Conservation (phyloP, 2,888 invertebrate genomes). For the Pimpla rufipes region DNA sequence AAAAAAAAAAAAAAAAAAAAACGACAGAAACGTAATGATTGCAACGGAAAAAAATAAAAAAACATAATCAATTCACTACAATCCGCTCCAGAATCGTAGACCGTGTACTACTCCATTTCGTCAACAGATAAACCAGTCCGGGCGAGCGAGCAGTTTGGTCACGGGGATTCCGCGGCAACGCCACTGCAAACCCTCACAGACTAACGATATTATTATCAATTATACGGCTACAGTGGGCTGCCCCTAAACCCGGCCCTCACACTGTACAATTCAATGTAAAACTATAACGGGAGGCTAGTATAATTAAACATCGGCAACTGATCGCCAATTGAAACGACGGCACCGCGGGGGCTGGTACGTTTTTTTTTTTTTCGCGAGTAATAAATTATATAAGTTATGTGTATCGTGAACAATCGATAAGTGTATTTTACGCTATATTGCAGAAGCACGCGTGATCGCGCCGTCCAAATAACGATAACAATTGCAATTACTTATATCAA, state of each 20-base stretch:
- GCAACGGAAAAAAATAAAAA: conserved; percentile 73
- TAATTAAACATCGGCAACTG: conserved; percentile 68
- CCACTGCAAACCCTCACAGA: conserved; percentile 52
- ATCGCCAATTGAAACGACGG: conserved; percentile 49
- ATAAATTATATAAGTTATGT: conserved; percentile 47
- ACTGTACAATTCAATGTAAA: conserved; percentile 79
- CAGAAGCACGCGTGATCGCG: conserved; percentile 52
- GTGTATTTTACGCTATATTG: conserved; percentile 8
- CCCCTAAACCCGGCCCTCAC: conserved; percentile 61
- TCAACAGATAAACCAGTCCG: conserved; percentile 80
- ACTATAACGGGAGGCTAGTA: conserved; percentile 74
- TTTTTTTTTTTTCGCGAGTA: conserved; percentile 14
- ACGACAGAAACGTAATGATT: conserved; percentile 32
- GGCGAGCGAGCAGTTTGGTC: conserved; percentile 58
- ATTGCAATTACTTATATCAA: conserved; percentile 49
- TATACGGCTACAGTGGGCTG: conserved; percentile 74
- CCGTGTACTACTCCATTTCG: conserved; percentile 82
- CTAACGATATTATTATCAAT: conserved; percentile 72
- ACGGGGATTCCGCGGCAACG: conserved; percentile 27
- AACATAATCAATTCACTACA: conserved; percentile 81
- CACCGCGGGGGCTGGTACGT: conserved; percentile 45
- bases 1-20: too few species aligned
- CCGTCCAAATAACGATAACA: conserved; percentile 42
- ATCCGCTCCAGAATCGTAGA: conserved; percentile 82
- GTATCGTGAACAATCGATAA: conserved; percentile 43